phyloP scores from a whole-genome alignment of 2,888 invertebrate species.

The Cephonodes hylas region DNA sequence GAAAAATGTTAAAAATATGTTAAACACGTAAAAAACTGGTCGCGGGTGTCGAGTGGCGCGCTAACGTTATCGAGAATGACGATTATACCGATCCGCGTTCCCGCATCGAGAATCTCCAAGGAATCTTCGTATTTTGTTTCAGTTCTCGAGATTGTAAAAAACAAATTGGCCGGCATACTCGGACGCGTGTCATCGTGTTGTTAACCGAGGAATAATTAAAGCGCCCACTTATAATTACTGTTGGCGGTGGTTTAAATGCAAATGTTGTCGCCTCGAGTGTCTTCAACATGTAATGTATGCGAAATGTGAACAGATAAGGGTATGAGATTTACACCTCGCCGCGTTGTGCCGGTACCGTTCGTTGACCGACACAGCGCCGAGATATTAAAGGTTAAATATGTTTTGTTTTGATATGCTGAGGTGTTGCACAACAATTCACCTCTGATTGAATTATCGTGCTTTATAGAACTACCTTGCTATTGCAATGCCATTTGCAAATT shows the following conservation, averaged over 20 bases:
- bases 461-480: not conserved
- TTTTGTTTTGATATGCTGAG: conserved; percentile 8
- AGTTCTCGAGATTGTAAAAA: conserved; percentile 37
- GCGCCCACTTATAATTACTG: conserved; percentile 71
- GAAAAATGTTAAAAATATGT: conserved; percentile 6
- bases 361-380: conserved; percentile 39
- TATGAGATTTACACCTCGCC: conserved; percentile 69
- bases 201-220: conserved; percentile 65
- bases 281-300: conserved; percentile 52
- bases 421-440: not conserved
- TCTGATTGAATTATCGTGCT: not conserved
- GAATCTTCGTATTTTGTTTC: conserved; percentile 12
- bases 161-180: conserved; percentile 71
- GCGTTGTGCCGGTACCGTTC: conserved; percentile 63
- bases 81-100: conserved; percentile 13
- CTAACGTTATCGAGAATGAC: conserved; percentile 13
- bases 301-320: conserved; percentile 70
- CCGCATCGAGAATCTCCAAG: conserved; percentile 14
- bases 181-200: conserved; percentile 50
- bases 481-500: not conserved
- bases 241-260: conserved; percentile 69
- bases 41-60: not conserved
- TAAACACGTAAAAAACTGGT: conserved; percentile 7
- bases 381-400: conserved; percentile 15
- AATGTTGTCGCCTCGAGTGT: conserved; percentile 70